These are phyloP conservation scores for Zaprionus taronus DNA, from an alignment of 1,140 invertebrate species.

Conservation along the genomic window DNA sequence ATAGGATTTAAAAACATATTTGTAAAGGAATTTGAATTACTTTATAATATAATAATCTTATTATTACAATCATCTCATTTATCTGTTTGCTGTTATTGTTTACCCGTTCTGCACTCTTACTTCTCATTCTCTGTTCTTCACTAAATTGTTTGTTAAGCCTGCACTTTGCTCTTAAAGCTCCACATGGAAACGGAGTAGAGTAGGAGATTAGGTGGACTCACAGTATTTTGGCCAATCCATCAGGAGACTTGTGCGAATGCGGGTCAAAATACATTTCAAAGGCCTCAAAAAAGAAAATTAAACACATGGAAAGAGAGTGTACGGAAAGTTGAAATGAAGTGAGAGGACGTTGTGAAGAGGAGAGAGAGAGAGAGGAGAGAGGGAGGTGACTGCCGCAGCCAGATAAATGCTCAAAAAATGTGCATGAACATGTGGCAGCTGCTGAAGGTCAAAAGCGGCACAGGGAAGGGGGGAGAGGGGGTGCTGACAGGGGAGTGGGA, in stretches of 20 bases:
- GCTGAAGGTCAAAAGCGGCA: constrained; percentile 72
- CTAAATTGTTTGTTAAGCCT: neutral
- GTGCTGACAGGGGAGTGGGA: neutral
- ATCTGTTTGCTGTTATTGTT: neutral
- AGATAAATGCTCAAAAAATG: constrained; percentile 44
- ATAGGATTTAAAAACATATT: neutral
- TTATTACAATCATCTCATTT: too few species aligned
- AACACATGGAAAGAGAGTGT: neutral
- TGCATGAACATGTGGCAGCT: constrained; percentile 70
- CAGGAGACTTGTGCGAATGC: constrained; percentile 56
- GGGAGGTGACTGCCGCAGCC: constrained; percentile 10
- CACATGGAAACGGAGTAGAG: neutral
- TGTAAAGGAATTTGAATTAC: neutral
- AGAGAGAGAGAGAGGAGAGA: neutral
- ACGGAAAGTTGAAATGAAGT: constrained; percentile 16
- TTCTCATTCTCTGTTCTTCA: neutral
- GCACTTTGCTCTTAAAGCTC: neutral
- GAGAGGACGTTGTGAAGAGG: neutral
- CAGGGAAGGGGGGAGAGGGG: neutral
- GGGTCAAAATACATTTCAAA: constrained; percentile 70
- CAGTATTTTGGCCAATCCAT: constrained; percentile 56
- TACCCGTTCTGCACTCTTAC: neutral
- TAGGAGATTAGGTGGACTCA: neutral
- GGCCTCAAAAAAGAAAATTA: constrained; percentile 23
- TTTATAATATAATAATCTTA: neutral